Evolutionary conservation across 2,113 vertebrate species (phyloP).

Genomic region (Microcebus tavaratra): DNA sequence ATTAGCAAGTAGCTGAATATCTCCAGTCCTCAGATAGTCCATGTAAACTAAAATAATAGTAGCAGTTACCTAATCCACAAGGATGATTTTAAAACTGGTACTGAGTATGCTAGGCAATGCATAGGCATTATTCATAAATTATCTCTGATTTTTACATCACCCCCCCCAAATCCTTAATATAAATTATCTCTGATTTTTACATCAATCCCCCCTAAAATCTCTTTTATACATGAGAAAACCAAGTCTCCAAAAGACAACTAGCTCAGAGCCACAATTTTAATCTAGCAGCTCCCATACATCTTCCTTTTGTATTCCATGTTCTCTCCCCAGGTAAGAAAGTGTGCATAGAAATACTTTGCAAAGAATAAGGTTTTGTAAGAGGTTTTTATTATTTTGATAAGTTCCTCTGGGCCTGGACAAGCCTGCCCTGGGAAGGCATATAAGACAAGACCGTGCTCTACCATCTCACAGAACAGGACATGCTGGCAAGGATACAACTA

Average conservation of each 20-base stretch:
- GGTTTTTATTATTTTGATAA: not conserved
- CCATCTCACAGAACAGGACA: not conserved
- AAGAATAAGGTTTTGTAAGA: not conserved
- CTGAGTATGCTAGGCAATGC: not conserved
- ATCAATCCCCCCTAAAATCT: not conserved
- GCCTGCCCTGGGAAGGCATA: too few relatives aligned
- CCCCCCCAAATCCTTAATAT: not conserved
- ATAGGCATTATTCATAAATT: not conserved
- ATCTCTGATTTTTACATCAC: not conserved
- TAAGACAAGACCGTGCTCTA: not conserved
- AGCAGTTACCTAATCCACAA: not conserved
- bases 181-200: not conserved
- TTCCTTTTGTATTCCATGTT: not conserved
- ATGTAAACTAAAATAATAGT: not conserved
- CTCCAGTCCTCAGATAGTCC: not conserved
- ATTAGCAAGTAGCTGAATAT: not conserved
- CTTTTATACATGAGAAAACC: not conserved
- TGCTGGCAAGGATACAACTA: not conserved
- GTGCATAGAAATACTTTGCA: not conserved
- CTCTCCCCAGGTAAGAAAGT: not conserved
- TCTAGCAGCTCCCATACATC: not conserved
- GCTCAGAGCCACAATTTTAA: not conserved
- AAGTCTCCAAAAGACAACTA: not conserved
- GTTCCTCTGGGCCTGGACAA: not conserved
- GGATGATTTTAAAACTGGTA: not conserved